These are phyloP conservation scores for Leucophenga varia DNA, from an alignment of 1,140 invertebrate species.

Conservation along the genomic window DNA sequence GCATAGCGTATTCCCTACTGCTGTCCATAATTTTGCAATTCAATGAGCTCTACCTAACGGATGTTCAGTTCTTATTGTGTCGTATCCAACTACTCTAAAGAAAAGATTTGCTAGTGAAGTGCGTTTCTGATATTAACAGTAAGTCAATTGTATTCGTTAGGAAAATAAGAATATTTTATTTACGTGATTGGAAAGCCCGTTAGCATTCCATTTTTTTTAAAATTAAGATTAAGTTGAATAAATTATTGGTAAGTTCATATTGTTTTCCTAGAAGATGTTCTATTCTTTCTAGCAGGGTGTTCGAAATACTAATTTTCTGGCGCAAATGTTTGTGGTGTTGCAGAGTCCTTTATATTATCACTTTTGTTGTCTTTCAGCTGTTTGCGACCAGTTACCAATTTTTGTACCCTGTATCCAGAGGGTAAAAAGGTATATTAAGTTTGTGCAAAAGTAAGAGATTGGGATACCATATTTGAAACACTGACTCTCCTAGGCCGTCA, in stretches of 20 bases:
- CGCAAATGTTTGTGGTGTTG: background rate
- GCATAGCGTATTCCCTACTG: background rate
- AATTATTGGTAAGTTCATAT: no score
- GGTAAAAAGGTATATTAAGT: no score
- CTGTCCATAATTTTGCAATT: background rate
- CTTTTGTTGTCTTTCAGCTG: background rate
- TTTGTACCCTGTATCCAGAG: no score
- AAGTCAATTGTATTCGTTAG: background rate
- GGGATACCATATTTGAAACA: no score
- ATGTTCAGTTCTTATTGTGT: background rate
- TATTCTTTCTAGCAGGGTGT: no score
- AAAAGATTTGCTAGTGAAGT: conserved; percentile 40
- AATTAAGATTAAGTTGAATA: background rate
- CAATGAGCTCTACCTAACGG: conserved; percentile 4
- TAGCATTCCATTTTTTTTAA: background rate
- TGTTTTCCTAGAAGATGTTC: no score
- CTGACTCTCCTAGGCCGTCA: no score
- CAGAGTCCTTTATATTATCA: background rate
- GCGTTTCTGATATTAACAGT: conserved; percentile 29
- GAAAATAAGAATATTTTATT: background rate
- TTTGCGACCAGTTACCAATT: no score
- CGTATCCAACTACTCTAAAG: conserved; percentile 12
- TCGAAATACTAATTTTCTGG: no score
- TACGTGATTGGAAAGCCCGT: background rate
- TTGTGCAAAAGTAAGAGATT: no score